phyloP scores from a whole-genome alignment of 2,888 invertebrate species.

The Glaucopsyche alexis region DNA sequence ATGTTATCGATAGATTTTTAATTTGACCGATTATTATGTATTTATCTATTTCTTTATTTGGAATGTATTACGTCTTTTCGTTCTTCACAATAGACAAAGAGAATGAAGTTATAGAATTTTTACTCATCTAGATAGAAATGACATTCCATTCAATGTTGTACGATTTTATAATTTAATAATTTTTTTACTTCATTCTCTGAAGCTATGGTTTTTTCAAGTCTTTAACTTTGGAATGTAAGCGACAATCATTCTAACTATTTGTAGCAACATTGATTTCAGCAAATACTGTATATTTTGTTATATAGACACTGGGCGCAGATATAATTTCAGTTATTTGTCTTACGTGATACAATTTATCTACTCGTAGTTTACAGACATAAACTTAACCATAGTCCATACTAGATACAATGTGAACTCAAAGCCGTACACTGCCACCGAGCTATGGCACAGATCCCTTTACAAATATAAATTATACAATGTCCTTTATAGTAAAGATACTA shows the following conservation, averaged over 20 bases:
- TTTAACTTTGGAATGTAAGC: constrained; percentile 56
- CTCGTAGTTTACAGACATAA: constrained; percentile 67
- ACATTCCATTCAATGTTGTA: neutral
- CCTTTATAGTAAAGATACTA: constrained; percentile 45
- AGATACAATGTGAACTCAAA: constrained; percentile 68
- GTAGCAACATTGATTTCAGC: constrained; percentile 47
- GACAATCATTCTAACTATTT: constrained; percentile 47
- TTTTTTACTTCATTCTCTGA: neutral
- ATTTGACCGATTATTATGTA: constrained; percentile 28
- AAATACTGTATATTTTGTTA: constrained; percentile 44
- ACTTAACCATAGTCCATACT: constrained; percentile 64
- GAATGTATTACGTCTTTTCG: constrained; percentile 67
- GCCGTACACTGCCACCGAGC: constrained; percentile 68
- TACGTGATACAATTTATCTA: constrained; percentile 65
- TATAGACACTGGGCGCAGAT: constrained; percentile 50
- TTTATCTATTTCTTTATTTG: constrained; percentile 54
- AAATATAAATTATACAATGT: constrained; percentile 58
- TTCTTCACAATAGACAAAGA: constrained; percentile 43
- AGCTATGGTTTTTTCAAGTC: neutral
- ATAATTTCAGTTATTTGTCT: constrained; percentile 55
- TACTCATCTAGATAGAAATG: neutral
- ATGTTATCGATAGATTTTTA: constrained; percentile 19
- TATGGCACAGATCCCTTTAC: constrained; percentile 77
- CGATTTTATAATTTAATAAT: too few species aligned
- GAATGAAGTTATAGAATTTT: neutral